Conservation (phyloP, 2,113 vertebrate genomes). For the Chloropsis hardwickii region DNA sequence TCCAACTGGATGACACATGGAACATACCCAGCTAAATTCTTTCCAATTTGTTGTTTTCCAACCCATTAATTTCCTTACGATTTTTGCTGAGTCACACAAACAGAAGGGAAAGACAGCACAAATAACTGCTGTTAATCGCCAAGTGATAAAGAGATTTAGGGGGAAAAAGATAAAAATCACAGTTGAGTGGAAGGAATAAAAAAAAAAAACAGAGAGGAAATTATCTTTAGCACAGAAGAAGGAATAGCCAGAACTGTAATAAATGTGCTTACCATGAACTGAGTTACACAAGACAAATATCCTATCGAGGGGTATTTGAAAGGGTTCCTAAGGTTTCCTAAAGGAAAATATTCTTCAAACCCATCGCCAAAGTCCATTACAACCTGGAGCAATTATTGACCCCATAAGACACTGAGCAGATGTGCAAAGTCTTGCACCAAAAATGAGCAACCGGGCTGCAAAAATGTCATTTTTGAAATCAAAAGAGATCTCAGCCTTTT, state of each 20-base stretch:
- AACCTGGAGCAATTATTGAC: neutral
- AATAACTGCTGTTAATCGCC: neutral
- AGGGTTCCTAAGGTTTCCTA: neutral
- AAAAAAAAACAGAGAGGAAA: neutral
- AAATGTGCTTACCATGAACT: neutral
- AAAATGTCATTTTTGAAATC: neutral
- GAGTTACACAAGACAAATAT: neutral
- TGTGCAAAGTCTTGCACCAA: neutral
- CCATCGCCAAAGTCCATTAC: neutral
- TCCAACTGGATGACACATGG: neutral
- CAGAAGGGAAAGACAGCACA: neutral
- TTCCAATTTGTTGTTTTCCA: neutral
- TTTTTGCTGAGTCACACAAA: neutral
- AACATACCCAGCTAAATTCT: neutral
- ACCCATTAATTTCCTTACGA: neutral
- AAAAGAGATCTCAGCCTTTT: neutral
- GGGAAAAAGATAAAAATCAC: neutral
- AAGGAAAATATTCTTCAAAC: neutral
- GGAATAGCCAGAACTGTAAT: neutral
- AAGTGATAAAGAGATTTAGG: neutral
- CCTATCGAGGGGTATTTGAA: neutral
- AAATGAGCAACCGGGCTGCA: rapidly evolving
- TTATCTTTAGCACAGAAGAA: neutral
- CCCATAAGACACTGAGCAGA: neutral
- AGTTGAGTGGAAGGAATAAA: neutral